phyloP scores from a whole-genome alignment of 2,113 vertebrate genomes.

The Oreamnos americanus region DNA sequence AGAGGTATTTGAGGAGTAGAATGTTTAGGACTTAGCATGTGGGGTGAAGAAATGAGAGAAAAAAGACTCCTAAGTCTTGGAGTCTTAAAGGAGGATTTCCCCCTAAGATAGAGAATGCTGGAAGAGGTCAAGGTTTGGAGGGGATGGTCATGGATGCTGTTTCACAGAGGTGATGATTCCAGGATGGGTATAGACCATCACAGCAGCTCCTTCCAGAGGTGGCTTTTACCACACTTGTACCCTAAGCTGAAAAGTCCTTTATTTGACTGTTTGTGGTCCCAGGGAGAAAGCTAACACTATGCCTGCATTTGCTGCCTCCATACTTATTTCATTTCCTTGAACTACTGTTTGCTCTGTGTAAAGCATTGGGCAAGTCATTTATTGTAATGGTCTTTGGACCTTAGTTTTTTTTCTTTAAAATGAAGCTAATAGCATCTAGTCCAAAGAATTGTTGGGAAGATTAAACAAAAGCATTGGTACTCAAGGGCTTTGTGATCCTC shows the following conservation, averaged over 20 bases:
- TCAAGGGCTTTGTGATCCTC: not conserved
- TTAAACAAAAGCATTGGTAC: not conserved
- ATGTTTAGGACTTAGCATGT: not conserved
- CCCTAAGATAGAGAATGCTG: accelerated
- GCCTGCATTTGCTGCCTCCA: not conserved
- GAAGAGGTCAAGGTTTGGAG: not conserved
- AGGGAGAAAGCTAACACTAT: not conserved
- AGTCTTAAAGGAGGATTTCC: not conserved
- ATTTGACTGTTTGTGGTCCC: not conserved
- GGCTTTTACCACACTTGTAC: not conserved
- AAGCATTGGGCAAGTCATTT: not conserved
- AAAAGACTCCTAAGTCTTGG: not conserved
- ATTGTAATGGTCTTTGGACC: not conserved
- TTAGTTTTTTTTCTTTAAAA: not conserved
- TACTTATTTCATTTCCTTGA: not conserved
- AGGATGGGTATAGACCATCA: not conserved
- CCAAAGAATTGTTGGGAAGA: not conserved
- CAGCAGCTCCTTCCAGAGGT: not conserved
- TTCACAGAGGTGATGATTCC: not conserved
- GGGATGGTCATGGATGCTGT: not conserved
- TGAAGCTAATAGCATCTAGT: not conserved
- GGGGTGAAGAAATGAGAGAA: not conserved
- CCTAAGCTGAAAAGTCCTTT: not conserved
- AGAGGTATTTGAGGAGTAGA: not conserved
- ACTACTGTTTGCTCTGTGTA: not conserved